Evolutionary conservation across 2,888 invertebrate genomes (phyloP), one percentile per base, ranked within the genome.

Genomic region (Tetrapedia diversipes): DNA sequence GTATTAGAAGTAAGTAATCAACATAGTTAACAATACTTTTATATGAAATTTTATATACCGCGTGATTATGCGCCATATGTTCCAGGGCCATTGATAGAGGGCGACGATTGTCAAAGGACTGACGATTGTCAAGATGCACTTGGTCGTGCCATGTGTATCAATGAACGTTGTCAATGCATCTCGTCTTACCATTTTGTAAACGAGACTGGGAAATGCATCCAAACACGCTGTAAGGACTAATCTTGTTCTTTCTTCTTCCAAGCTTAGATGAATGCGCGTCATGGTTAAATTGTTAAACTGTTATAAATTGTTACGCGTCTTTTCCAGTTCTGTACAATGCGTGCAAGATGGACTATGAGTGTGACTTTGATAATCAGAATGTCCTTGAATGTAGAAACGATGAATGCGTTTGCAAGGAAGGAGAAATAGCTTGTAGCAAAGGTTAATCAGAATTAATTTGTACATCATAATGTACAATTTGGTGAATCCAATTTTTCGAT

Each of bases 111-210:
- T 57, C 88, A 89, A 51, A 67, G 75, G 4, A 75, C 72, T n/a
- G 87, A 87, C 51, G 82, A 88, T 11, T 89, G 89, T 73, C 78
- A 66, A 16, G 89, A 89, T 0, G 68, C 61, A 1, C 56, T 89
- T 49, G 77, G 66, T 14, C 79, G 72, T 29, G 81, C 87, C 2
- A 61, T 69, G 22, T 89, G 89, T 61, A 82, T 88, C 56, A 66
- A 81, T 4, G 78, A 75, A 29, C 71, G 69, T 22, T 89, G 89
- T 32, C 69, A 34, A 3, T 89, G 89, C 63, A 61, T 81, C 39
- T 63, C 80, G 14, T 66, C 74, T 10, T 73, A 86, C 54, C 85
- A 81, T 74, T 89, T 84, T 32, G 79, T 65, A 1, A 83, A 86
- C 19, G 61, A 74, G 32, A 88, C 86, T 4, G 74, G 68, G 1